Evolutionary conservation across 2,797 vertebrate species (phyloP), one percentile per base, ranked within the genome.

Genomic region (Triplophysa yarkandensis): DNA sequence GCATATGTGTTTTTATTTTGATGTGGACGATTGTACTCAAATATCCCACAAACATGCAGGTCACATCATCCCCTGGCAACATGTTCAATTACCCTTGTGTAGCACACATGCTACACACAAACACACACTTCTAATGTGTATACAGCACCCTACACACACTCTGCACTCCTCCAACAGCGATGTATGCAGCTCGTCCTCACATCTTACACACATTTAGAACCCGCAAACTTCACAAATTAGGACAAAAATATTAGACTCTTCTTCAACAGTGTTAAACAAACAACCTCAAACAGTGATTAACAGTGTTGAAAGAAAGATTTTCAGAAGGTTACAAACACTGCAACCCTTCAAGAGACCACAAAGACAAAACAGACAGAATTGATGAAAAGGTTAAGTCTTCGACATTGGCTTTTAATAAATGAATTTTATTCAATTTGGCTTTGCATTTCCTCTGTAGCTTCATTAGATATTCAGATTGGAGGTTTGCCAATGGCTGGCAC

Each of bases 401-500:
- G 16, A 52, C 23, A 21, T 8, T 64, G 60, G 46, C 60, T 54
- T 64, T 46, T 7, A 72, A 52, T 39, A 61, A 68, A 19, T 32
- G 0, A 32, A 25, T 72, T 71, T 54, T 50, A 73, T 77, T 68
- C 55, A 43, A 5, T 68, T 68, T 73, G 44, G 54, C 63, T 41
- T 52, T 25, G 25, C 63, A 71, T 52, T 72, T 67, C 52, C 63
- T 61, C 48, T 54, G 69, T 54, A 62, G 34, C 25, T 61, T 68
- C 30, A 69, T 68, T 75, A 73, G 41, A 69, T 73, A 71, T 81
- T 65, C 65, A 57, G 36, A 19, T 73, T 80, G 73, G 71, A 39
- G n/a, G 28, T 73, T 78, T 78, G 76, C 64, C 69, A 82, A 27
- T 76, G 74, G 34, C 64, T 76, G 79, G 78, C 81, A 83, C 79